Evolutionary conservation across 2,113 vertebrate species (phyloP).

Genomic region (Lepus europaeus): DNA sequence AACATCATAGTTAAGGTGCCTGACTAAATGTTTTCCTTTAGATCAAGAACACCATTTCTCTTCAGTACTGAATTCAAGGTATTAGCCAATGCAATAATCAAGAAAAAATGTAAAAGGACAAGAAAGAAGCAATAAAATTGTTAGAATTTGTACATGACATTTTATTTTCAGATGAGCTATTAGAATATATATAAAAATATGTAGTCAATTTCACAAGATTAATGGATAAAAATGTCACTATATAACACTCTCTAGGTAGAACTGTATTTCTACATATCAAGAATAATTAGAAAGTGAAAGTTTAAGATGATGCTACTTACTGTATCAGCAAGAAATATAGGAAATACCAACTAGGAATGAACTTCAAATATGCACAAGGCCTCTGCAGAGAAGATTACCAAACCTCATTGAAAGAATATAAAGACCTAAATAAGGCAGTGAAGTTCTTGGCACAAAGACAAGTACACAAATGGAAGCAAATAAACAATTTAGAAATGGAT

Average conservation of each 20-base stretch:
- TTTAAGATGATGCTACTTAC: not conserved
- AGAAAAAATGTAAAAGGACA: not conserved
- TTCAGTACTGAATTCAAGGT: not conserved
- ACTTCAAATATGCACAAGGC: not conserved
- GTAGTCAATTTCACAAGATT: not conserved
- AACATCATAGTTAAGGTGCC: not conserved
- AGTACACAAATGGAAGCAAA: not conserved
- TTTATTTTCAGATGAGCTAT: not conserved
- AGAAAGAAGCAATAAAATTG: not conserved
- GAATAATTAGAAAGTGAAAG: not conserved
- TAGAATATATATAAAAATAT: not conserved
- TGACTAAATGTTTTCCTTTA: not conserved
- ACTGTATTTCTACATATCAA: not conserved
- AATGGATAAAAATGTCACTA: not conserved
- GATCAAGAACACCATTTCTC: not conserved
- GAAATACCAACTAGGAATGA: not conserved
- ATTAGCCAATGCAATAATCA: not conserved
- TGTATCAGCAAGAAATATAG: not conserved
- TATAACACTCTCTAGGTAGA: not conserved
- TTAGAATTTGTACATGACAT: not conserved
- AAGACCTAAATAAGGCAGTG: not conserved
- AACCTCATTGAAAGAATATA: not conserved
- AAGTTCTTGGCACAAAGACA: not conserved
- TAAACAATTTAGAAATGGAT: not conserved
- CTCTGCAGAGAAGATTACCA: not conserved